Percentiles rank a stretch among this genome's conserved stretches.
phyloP scores from a whole-genome alignment of 2,113 vertebrate genomes.

The Fukomys damarensis region DNA sequence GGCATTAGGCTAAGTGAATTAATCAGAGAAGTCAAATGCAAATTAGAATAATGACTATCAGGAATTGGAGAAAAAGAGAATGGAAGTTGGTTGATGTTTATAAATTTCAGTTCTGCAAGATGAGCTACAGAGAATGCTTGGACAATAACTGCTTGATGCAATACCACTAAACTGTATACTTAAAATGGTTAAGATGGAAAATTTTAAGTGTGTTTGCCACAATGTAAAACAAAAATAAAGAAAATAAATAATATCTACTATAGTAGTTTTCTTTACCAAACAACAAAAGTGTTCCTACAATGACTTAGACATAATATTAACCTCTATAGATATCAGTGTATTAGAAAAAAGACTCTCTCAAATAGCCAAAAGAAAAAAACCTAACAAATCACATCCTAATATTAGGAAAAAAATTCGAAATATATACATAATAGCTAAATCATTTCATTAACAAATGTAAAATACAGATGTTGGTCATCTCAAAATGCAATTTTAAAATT shows the following conservation, averaged over 20 bases:
- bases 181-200: background rate
- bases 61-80: background rate
- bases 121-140: background rate
- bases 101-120: background rate
- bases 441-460: background rate
- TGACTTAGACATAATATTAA: background rate
- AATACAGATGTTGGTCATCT: background rate
- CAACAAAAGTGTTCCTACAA: background rate
- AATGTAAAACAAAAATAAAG: background rate
- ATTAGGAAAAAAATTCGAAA: background rate
- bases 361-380: background rate
- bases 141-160: background rate
- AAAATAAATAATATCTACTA: background rate
- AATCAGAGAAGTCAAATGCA: background rate
- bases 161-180: background rate
- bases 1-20: background rate
- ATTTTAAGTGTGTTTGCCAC: background rate
- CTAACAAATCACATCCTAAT: background rate
- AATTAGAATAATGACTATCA: background rate
- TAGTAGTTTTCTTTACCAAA: conserved; percentile 11
- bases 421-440: background rate
- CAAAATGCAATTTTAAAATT: background rate
- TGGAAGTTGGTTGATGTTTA: background rate
- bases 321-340: background rate
- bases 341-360: background rate